Base-by-base conservation (phyloP, 1,140 invertebrate species). In the Conus betulinus region DNA sequence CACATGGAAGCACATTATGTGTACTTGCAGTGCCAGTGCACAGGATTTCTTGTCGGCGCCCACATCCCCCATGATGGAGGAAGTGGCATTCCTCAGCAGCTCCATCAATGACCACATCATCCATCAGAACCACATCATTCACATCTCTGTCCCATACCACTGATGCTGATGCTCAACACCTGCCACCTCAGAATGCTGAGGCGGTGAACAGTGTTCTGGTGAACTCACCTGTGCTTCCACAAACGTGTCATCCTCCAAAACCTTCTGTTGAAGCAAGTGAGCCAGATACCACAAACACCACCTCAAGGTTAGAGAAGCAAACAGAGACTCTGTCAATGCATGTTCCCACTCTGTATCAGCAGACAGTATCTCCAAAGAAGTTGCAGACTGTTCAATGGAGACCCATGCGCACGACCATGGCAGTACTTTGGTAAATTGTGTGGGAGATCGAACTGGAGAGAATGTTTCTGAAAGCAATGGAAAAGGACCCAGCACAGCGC, bases 11-110 rank as follows among this genome's bases (percentile, higher is more conserved):
- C 60, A 63, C 11, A 23, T 78, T 81, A 0, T 81, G 8, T 27
- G 11, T 52, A 11, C 25, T 85, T 87, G 20, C 52, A 87, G 85
- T 78, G 53, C 78, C 84, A 89, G 88, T 74, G 89, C 57, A 20
- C 81, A 84, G 20, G 67, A 79, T 10, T 87, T 87, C n/a, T 20
- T 78, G 7, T 89, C 85, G 83, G 85, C 89, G 2, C 82, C 89
- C 51, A 79, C 85, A 17, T 89, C 87, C 11, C 85, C 86, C 25
- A 53, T 85, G 57, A 55, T 55, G 53, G 81, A 88, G 25, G 88
- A 89, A n/a, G 67, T 86, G 71, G 76, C 78, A 15, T 84, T 88
- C 53, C 88, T 51, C 76, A 13, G 39, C 81, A 5, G 51, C 51
- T 83, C 82, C 82, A 10, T 79, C 78, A 55, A 20, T 57, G 27